These are phyloP conservation scores for Corydoras sp. DNA, from an alignment of 2,113 vertebrate species.

Conservation along the genomic window DNA sequence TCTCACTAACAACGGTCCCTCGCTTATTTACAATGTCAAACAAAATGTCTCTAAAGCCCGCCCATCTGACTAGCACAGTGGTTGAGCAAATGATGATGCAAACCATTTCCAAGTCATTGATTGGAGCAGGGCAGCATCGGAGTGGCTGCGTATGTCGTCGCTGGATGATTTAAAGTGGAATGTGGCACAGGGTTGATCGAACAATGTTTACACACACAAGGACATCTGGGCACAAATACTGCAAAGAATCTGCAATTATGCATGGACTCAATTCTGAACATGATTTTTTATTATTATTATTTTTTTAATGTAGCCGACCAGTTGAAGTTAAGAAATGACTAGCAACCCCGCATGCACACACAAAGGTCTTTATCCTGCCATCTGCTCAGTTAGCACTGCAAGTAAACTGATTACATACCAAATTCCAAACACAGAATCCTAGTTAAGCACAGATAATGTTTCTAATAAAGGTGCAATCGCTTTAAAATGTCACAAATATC, in stretches of 20 bases:
- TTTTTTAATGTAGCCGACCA: too few relatives aligned
- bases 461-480: too few relatives aligned
- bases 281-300: too few relatives aligned
- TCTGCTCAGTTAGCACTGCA: too few relatives aligned
- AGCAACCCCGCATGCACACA: too few relatives aligned
- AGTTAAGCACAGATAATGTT: too few relatives aligned
- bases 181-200: conserved; percentile 58
- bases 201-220: conserved; percentile 54
- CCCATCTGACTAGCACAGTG: conserved; percentile 56
- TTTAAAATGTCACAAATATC: too few relatives aligned
- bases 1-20: conserved; percentile 71
- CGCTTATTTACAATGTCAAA: conserved; percentile 82
- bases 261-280: neutral
- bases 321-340: too few relatives aligned
- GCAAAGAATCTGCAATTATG: conserved; percentile 7
- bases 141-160: conserved; percentile 65
- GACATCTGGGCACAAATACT: conserved; percentile 46
- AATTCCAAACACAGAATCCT: too few relatives aligned
- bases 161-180: conserved; percentile 74
- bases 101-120: conserved; percentile 38
- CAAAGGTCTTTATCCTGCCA: neutral
- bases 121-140: conserved; percentile 55
- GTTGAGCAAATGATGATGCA: conserved; percentile 55
- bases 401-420: too few relatives aligned
- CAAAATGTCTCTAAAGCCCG: conserved; percentile 68